phyloP scores from a whole-genome alignment of 2,113 vertebrate species.

The Hylia prasina region DNA sequence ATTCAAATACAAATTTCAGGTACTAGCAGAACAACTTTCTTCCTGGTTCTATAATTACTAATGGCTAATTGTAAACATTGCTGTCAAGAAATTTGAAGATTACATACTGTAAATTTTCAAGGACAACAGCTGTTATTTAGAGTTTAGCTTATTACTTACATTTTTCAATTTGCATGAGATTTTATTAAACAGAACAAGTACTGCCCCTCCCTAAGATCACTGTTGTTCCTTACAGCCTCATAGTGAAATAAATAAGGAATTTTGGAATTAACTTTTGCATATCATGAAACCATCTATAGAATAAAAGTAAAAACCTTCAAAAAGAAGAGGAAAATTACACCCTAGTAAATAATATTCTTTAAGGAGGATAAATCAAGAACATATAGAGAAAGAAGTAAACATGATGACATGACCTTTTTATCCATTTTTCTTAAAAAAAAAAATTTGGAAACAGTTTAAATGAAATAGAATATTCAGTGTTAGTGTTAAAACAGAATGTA shows the following conservation, averaged over 20 bases:
- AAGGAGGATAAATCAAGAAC: not conserved
- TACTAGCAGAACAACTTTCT: not conserved
- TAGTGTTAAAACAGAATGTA: not conserved
- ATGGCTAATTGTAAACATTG: not conserved
- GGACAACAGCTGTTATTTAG: not conserved
- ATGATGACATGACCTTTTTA: not conserved
- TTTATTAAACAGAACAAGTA: not conserved
- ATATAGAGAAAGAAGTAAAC: not conserved
- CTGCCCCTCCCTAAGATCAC: not conserved
- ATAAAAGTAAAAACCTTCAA: not conserved
- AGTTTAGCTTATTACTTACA: not conserved
- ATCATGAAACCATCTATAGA: not conserved
- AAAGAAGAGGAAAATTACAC: not conserved
- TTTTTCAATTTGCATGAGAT: not conserved
- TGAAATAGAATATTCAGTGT: not conserved
- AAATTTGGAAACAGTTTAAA: not conserved
- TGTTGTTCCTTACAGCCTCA: not conserved
- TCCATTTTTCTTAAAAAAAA: not conserved
- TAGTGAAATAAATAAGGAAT: not conserved
- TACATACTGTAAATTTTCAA: not conserved
- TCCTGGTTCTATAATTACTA: not conserved
- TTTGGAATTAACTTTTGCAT: not conserved
- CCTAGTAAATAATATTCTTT: not conserved
- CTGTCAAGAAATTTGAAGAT: not conserved
- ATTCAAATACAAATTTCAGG: not conserved